Evolutionary conservation across 2,888 invertebrate species (phyloP).

Genomic region (Brachylomia viminalis): DNA sequence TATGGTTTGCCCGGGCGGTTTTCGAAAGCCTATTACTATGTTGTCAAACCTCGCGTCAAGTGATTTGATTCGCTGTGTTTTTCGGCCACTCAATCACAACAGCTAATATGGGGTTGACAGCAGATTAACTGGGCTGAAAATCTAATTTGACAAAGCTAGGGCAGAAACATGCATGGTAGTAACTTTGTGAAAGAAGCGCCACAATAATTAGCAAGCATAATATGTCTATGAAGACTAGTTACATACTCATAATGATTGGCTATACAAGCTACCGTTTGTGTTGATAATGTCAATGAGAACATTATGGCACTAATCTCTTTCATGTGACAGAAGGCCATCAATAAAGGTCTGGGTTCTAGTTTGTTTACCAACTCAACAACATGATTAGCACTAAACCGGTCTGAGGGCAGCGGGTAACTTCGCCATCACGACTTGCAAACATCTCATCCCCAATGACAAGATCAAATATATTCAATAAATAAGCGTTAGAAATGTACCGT

Average conservation of each 20-base stretch:
- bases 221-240: background rate
- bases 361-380: constrained; percentile 65
- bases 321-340: constrained; percentile 68
- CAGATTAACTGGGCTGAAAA: background rate
- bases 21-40: background rate
- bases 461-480: constrained; percentile 46
- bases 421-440: constrained; percentile 65
- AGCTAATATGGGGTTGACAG: background rate
- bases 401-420: constrained; percentile 61
- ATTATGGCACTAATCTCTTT: constrained; percentile 71
- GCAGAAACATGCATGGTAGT: background rate
- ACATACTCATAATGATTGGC: constrained; percentile 33
- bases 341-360: constrained; percentile 58
- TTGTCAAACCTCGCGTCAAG: constrained; percentile 7
- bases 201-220: constrained; percentile 10
- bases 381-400: constrained; percentile 48
- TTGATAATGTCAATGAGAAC: constrained; percentile 61
- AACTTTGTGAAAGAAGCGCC: background rate
- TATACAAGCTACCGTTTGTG: constrained; percentile 39
- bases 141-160: background rate
- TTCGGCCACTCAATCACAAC: background rate
- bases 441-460: constrained; percentile 41
- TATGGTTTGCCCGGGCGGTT: too few relatives aligned
- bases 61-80: constrained; percentile 6
- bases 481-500: constrained; percentile 42